Percentiles rank a stretch among this genome's conserved stretches.
Evolutionary conservation across 2,113 vertebrate species (phyloP).

Genomic region (Phyllostomus discolor): DNA sequence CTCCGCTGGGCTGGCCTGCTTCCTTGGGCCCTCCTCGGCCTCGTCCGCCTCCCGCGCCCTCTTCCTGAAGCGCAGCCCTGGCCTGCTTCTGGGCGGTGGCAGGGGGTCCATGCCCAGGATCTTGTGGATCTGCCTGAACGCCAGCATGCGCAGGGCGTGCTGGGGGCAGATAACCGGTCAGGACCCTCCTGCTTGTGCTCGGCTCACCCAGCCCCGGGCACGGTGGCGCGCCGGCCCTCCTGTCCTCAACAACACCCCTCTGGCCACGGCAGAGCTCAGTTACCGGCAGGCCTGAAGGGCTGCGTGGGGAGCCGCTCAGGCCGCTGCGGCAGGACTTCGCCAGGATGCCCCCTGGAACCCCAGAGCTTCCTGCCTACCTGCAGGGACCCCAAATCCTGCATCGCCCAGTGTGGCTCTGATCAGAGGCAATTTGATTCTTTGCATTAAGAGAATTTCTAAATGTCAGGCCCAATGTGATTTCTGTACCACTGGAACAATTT

Average conservation of each 20-base stretch:
- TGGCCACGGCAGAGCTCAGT: neutral
- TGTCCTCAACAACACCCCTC: fast-evolving
- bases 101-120: conserved; percentile 79
- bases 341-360: neutral
- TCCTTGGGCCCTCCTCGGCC: conserved; percentile 66
- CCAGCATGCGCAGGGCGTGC: conserved; percentile 82
- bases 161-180: conserved; percentile 50
- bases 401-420: neutral
- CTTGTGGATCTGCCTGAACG: conserved; percentile 84
- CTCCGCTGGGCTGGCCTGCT: conserved; percentile 78
- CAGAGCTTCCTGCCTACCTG: neutral
- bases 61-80: conserved; percentile 78
- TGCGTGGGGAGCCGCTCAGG: fast-evolving
- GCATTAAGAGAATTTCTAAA: neutral
- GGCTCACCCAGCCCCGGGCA: neutral
- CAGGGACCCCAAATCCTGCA: neutral
- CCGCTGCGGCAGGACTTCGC: too few species aligned
- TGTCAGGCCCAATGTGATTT: fast-evolving
- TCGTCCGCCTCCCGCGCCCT: conserved; percentile 73
- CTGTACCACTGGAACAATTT: too few species aligned
- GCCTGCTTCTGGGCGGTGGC: conserved; percentile 69
- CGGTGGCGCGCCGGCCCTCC: fast-evolving
- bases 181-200: fast-evolving
- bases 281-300: fast-evolving
- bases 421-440: fast-evolving